Evolutionary conservation across 2,888 invertebrate species (phyloP).

Genomic region (Trisateles emortualis): DNA sequence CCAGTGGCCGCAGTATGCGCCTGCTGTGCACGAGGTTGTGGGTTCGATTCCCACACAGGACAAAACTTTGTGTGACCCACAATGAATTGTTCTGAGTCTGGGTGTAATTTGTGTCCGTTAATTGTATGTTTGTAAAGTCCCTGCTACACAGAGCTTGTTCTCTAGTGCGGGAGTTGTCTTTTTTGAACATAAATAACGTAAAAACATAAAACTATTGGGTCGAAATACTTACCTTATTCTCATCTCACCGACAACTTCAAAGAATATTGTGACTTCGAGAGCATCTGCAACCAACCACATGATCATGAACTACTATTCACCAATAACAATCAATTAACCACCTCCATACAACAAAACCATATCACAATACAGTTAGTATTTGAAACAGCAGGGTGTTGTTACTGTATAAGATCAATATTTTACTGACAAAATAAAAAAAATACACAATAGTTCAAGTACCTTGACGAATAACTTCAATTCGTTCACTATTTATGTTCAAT

Average conservation of each 20-base stretch:
- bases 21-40: too few relatives aligned
- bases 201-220: too few relatives aligned
- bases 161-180: too few relatives aligned
- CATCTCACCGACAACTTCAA: not conserved
- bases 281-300: slow-evolving; percentile 29
- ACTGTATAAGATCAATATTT: slow-evolving; percentile 51
- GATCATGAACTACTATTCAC: slow-evolving; percentile 20
- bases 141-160: too few relatives aligned
- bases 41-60: too few relatives aligned
- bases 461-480: slow-evolving; percentile 75
- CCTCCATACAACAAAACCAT: slow-evolving; percentile 21
- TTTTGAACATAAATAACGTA: too few relatives aligned
- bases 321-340: slow-evolving; percentile 33
- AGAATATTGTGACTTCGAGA: slow-evolving; percentile 3
- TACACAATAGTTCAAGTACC: slow-evolving; percentile 64
- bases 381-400: slow-evolving; percentile 41
- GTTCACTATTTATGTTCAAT: slow-evolving; percentile 55
- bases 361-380: slow-evolving; percentile 23
- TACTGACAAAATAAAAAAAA: slow-evolving; percentile 53
- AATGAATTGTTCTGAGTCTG: too few relatives aligned
- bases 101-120: too few relatives aligned
- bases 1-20: too few relatives aligned
- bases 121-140: too few relatives aligned
- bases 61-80: too few relatives aligned
- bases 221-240: not conserved